Conservation (phyloP, 53 echinoderm and acorn worm species). For the Stichopus horrens region DNA sequence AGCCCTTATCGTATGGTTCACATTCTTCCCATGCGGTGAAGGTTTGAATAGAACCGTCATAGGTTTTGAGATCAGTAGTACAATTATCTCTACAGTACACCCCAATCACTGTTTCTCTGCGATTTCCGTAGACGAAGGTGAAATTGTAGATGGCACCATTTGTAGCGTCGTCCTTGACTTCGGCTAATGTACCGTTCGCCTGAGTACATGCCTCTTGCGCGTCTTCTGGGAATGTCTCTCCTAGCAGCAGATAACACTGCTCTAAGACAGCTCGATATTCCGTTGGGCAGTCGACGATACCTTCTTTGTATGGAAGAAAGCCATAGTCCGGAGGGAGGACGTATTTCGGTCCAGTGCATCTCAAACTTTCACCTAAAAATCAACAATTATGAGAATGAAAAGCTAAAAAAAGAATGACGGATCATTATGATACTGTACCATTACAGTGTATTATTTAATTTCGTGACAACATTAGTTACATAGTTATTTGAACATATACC, state of each 20-base stretch:
- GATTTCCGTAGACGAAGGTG: neutral
- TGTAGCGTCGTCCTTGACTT: conserved; percentile 7
- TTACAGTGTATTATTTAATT: too few relatives aligned
- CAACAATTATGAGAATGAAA: too few relatives aligned
- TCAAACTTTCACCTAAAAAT: neutral
- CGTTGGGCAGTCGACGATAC: neutral
- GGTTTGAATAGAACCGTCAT: neutral
- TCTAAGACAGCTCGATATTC: neutral
- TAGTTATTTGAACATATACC: too few relatives aligned
- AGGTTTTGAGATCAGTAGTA: neutral
- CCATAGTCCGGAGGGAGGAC: neutral
- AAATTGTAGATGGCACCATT: neutral
- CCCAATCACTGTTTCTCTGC: neutral
- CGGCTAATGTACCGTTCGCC: neutral
- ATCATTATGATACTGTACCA: too few relatives aligned
- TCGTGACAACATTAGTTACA: too few relatives aligned
- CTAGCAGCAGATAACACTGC: conserved; percentile 1
- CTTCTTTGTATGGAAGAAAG: neutral
- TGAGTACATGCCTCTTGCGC: neutral
- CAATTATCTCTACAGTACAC: neutral
- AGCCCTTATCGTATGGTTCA: neutral
- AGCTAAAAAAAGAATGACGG: too few relatives aligned
- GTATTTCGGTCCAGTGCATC: neutral
- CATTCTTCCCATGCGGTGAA: conserved; percentile 34
- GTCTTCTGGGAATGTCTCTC: neutral